These are phyloP conservation scores for Polydrusus pterygomalis DNA, from an alignment of 2,888 invertebrate genomes.

Conservation along the genomic window DNA sequence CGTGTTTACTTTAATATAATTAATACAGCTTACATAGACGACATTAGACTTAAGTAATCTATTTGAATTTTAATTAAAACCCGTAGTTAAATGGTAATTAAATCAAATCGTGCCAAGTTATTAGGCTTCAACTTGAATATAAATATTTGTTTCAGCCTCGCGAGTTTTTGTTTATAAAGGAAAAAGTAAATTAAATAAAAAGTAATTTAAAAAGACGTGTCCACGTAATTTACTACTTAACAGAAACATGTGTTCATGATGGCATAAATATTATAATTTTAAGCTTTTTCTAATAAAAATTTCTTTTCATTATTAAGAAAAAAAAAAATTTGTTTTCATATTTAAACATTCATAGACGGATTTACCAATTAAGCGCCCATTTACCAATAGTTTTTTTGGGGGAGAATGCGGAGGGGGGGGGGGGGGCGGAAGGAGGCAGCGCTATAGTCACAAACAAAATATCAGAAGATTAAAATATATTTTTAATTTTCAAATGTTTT, in stretches of 20 bases:
- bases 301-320: neutral
- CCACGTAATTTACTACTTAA: neutral
- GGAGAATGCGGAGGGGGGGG: no score
- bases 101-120: slow-evolving; percentile 28
- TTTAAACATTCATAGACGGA: neutral
- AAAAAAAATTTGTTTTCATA: neutral
- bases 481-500: no score
- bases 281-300: neutral
- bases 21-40: slow-evolving; percentile 47
- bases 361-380: no score
- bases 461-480: no score
- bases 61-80: slow-evolving; percentile 47
- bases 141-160: slow-evolving; percentile 20
- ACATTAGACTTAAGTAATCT: slow-evolving; percentile 42
- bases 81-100: slow-evolving; percentile 34
- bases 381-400: no score
- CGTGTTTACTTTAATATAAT: slow-evolving; percentile 51
- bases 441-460: no score
- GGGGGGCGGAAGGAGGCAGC: no score
- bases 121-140: slow-evolving; percentile 7
- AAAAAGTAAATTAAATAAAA: slow-evolving; percentile 3
- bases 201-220: neutral
- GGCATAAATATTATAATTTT: neutral
- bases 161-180: slow-evolving; percentile 15
- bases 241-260: neutral